Evolutionary conservation across 2,797 vertebrate genomes (phyloP), one percentile per base, ranked within the genome.

Genomic region (Octomys mimax): DNA sequence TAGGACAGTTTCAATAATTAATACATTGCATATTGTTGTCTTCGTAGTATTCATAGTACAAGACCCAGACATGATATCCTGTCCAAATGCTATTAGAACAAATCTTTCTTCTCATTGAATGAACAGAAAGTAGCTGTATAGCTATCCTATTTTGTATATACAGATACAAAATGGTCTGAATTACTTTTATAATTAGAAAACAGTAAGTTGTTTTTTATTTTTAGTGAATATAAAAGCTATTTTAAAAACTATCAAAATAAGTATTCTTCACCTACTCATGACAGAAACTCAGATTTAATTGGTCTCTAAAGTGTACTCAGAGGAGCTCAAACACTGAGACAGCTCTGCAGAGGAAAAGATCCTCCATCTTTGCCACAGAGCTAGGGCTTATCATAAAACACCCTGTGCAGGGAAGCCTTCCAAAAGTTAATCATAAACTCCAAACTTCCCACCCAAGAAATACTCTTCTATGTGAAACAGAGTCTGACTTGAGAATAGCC

Each of bases 401-500:
- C 54, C 4, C 68, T 42, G 5, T 6, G 11, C 61, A 49, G 62
- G 28, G 6, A 73, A 79, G 77, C 10, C 24, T 89, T 84, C 64
- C 79, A 78, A 62, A 84, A 49, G 14, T 89, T n/a, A 83, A 66
- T 87, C 62, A 85, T 85, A 73, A 95, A 93, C 28, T 95, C 85
- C 59, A 86, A 92, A 93, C 59, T 95, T 78, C 52, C 57, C 46
- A 87, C 33, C 12, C 10, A 96, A 93, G 39, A 78, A 85, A 87
- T 57, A 42, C 0, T 75, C 66, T 86, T 87, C n/a, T 5, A 11
- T 8, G 8, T 24, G 83, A 77, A 64, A 61, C 26, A 92, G 28
- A 66, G 42, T n/a, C 18, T 68, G 66, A 93, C 49, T 75, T 95
- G 33, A 91, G 42, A 94, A 90, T 18, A 71, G 7, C 31, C 71